Percentiles rank a stretch among this genome's conserved stretches.
phyloP scores from a whole-genome alignment of 2,888 invertebrate genomes.

The Lasius fuliginosus region DNA sequence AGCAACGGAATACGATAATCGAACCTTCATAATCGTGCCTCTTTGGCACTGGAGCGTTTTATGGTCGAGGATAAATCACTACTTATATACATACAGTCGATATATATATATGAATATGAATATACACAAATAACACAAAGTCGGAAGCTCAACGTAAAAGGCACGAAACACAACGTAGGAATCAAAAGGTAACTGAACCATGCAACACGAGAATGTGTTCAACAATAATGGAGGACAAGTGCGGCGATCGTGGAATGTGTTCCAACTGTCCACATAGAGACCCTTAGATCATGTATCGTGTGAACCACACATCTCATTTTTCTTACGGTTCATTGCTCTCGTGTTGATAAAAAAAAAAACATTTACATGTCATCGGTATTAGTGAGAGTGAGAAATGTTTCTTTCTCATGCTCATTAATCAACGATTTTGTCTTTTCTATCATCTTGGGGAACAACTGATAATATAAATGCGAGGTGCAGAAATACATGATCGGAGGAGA shows the following conservation, averaged over 20 bases:
- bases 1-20: constrained; percentile 2
- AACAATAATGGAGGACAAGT: constrained; percentile 75
- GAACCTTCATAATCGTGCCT: constrained; percentile 42
- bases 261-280: constrained; percentile 43
- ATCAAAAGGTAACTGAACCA: constrained; percentile 86
- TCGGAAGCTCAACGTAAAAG: constrained; percentile 88
- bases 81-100: constrained; percentile 53
- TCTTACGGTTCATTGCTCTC: not conserved
- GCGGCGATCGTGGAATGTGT: constrained; percentile 70
- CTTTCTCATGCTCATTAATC: not conserved
- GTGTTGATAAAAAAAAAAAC: constrained; percentile 4
- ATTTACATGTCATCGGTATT: not conserved
- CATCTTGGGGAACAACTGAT: not conserved
- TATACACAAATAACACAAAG: constrained; percentile 81
- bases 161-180: constrained; percentile 89
- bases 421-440: not conserved
- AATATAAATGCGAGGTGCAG: not conserved
- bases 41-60: constrained; percentile 69
- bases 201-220: constrained; percentile 84
- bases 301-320: not conserved
- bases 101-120: constrained; percentile 62
- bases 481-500: constrained; percentile 35
- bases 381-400: not conserved
- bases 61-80: constrained; percentile 54
- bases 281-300: constrained; percentile 12